Percentiles rank a stretch among this genome's conserved stretches.
Conservation (phyloP, 2,113 vertebrate genomes). For the Gobius niger region DNA sequence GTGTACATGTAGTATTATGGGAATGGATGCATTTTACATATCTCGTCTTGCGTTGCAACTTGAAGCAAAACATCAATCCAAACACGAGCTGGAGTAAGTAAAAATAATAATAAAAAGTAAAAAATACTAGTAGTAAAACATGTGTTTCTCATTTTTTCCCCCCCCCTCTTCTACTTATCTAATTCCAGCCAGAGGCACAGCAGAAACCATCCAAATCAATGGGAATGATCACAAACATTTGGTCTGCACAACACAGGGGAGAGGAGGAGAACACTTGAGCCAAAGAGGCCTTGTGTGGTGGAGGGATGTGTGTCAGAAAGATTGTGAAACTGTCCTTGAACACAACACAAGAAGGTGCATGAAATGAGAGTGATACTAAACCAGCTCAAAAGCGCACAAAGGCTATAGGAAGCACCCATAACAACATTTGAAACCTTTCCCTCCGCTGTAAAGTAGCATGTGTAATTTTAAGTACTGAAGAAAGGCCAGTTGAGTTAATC, state of each 20-base stretch:
- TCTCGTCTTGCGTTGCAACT: not conserved
- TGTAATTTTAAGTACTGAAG: too few relatives aligned
- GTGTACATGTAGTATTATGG: not conserved
- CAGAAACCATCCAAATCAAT: conserved; percentile 33
- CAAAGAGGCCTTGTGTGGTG: conserved; percentile 21
- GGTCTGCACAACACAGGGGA: conserved; percentile 6
- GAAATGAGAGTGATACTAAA: conserved; percentile 5
- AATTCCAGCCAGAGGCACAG: conserved; percentile 9
- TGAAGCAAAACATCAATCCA: not conserved
- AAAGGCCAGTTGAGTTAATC: too few relatives aligned
- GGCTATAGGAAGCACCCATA: not conserved
- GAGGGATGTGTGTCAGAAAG: conserved; percentile 22
- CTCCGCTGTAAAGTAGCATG: too few relatives aligned
- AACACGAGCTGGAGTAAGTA: not conserved
- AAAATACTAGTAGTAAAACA: not conserved
- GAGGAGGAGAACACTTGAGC: not conserved
- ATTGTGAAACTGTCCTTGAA: conserved; percentile 27
- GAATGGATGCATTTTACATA: not conserved
- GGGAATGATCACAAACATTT: conserved; percentile 25
- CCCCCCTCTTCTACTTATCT: conserved; percentile 16
- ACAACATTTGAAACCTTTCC: not conserved
- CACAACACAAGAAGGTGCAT: conserved; percentile 19
- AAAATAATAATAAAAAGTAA: too few relatives aligned
- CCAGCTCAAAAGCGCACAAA: not conserved
- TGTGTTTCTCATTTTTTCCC: conserved; percentile 3